Base-by-base conservation (phyloP, 2,888 invertebrate species). In the Julus scanicus region DNA sequence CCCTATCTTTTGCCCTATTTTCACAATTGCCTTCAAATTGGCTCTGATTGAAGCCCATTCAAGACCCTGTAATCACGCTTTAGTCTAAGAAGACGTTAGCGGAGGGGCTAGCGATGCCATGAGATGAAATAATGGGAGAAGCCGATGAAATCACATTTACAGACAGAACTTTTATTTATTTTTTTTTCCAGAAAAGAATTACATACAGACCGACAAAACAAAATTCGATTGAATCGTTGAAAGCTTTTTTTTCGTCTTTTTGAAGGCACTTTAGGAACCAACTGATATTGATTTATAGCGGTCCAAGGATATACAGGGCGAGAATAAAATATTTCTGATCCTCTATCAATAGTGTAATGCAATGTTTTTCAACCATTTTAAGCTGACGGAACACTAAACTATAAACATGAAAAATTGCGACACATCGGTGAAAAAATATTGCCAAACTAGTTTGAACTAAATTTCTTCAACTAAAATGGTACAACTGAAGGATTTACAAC, bases 1-100 rank as follows among this genome's bases (percentile, higher is more conserved):
- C 85, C 44, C 48, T 44, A 48, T 44, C 85, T 85, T 85, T 85
- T 85, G 85, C 57, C 86, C 39, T 44, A 86, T 44, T 49, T 86
- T 86, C 86, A 86, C 86, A 86, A 86, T 86, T 86, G 86, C 86
- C 86, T 86, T 57, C 57, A 86, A 86, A 86, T 86, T 86, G 86
- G 86, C 53, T 53, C 48, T 86, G 86, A 86, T 86, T 86, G 39
- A 49, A 85, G 49, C 86, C 86, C 49, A 86, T 86, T 86, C 86
- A 86, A 39, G 39, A 37, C 20, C 29, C 57, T 53, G 84, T 48
- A 84, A 84, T 84, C 84, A 29, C 15, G 84, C 40, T 84, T 84
- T 40, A 71, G 71, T 71, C 71, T 71, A 71, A 71, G 63, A n/a
- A 63, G 71, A 71, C n/a, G 71, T 71, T 71, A 29, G 71, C 29